These are phyloP conservation scores for Casuarius casuarius DNA, from an alignment of 2,113 vertebrate genomes.

Conservation along the genomic window DNA sequence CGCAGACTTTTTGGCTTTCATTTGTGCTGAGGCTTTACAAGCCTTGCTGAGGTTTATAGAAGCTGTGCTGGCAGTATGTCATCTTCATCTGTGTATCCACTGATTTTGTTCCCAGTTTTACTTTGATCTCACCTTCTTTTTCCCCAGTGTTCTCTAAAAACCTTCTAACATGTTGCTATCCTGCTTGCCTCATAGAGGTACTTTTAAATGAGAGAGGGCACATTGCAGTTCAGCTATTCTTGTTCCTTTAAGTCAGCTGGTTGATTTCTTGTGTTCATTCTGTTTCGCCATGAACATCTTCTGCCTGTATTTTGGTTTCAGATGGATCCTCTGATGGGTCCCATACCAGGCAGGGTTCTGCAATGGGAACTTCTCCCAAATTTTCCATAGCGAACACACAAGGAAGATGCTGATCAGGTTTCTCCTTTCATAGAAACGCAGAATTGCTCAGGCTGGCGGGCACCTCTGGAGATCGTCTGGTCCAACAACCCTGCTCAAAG, in stretches of 20 bases:
- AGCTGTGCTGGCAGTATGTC: background rate
- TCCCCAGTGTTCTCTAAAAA: background rate
- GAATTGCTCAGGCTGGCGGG: background rate
- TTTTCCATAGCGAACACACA: background rate
- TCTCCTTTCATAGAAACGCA: background rate
- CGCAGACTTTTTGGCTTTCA: background rate
- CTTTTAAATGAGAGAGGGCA: background rate
- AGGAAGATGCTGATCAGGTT: background rate
- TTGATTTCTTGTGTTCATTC: background rate
- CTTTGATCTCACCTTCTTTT: background rate
- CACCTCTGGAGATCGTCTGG: background rate
- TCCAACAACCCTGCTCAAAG: background rate
- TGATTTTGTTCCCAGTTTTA: background rate
- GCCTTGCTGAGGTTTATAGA: background rate
- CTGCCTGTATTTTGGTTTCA: too few species aligned
- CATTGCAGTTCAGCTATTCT: background rate
- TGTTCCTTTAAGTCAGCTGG: background rate
- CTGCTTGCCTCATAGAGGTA: background rate
- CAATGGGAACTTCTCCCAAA: background rate
- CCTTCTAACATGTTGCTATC: background rate
- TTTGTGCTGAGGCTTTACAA: background rate
- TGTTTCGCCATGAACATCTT: background rate
- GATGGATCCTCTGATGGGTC: background rate
- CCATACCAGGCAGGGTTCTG: background rate
- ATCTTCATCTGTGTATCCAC: background rate